Base-by-base conservation (phyloP, 1,140 invertebrate genomes). In the Pectinophora gossypiella region DNA sequence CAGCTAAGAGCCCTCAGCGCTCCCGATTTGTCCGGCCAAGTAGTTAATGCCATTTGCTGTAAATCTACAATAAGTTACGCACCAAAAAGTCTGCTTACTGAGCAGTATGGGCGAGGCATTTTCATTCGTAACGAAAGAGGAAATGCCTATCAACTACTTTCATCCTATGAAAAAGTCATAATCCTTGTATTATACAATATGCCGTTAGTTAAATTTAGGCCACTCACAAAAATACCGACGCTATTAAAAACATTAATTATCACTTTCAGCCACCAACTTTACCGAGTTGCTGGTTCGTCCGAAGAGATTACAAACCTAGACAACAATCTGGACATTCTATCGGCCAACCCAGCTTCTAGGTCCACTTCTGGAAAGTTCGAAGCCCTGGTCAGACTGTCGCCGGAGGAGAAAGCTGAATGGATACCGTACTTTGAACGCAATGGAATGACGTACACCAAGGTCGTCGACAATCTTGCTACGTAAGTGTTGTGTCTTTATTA, bases 401-500 rank as follows among this genome's bases (percentile, higher is more conserved):
- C 82, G 7, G 70, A 76, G 19, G 70, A 73, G 21, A 76, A 64
- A 52, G 19, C 54, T 16, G 56, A 72, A 70, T 85, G 82, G 82
- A 48, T 85, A 1, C 43, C 59, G 38, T 69, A 80, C 51, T 85
- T 83, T 59, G 46, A 78, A 0, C 12, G 51, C 13, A 69, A 65
- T 19, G 59, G 59, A 27, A 71, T 85, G 50, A 19, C 54, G 1
- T 78, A 78, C 49, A 69, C 61, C 5, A 70, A 74, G 51, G 57
- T 85, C 1, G 69, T 69, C 18, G 66, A 83, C 12, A 83, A 85
- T 50, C 64, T 85, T n/a, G 81, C 81, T 15, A 64, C 72, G 81
- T 85, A 72, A 75, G 74, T 68, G 12, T 44, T 5, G 3, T 18
- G 19, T 10, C 19, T 15, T n/a, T n/a, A n/a, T n/a, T n/a, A n/a